phyloP scores from a whole-genome alignment of 2,797 vertebrate genomes.

The Mus minutoides region DNA sequence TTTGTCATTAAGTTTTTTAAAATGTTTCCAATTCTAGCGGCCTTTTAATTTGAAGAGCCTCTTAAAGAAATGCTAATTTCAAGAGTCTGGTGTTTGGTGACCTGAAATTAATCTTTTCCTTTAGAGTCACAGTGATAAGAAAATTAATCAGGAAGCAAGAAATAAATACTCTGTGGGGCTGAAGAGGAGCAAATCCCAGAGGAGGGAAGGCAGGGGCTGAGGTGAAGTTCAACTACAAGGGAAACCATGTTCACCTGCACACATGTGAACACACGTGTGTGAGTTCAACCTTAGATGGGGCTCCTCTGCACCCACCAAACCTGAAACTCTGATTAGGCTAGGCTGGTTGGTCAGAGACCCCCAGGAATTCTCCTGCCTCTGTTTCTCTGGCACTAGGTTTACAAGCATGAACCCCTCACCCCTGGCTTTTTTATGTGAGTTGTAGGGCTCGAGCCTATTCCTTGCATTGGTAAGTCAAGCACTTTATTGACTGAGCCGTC shows the following conservation, averaged over 20 bases:
- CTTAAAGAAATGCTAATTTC: conserved; percentile 65
- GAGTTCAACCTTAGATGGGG: not conserved
- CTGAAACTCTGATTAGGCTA: not conserved
- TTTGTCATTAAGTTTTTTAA: conserved; percentile 54
- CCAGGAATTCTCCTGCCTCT: not conserved
- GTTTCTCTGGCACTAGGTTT: not conserved
- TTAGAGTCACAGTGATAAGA: conserved; percentile 34
- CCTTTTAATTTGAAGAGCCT: conserved; percentile 70
- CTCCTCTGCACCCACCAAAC: not conserved
- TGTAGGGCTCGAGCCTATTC: not conserved
- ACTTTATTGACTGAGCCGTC: not conserved
- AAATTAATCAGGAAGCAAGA: conserved; percentile 60
- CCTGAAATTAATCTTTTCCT: conserved; percentile 50
- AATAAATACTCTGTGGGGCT: conserved; percentile 33
- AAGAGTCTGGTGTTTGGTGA: conserved; percentile 52
- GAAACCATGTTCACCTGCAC: not conserved
- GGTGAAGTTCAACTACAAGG: not conserved
- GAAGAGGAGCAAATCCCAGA: not conserved
- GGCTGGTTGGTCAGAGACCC: not conserved
- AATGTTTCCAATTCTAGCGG: conserved; percentile 5
- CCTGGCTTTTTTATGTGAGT: not conserved
- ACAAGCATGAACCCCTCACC: not conserved
- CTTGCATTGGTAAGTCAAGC: not conserved
- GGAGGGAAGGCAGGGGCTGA: not conserved
- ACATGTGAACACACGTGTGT: no score